phyloP scores from a whole-genome alignment of 2,888 invertebrate species.

The Autographa pulchrina region DNA sequence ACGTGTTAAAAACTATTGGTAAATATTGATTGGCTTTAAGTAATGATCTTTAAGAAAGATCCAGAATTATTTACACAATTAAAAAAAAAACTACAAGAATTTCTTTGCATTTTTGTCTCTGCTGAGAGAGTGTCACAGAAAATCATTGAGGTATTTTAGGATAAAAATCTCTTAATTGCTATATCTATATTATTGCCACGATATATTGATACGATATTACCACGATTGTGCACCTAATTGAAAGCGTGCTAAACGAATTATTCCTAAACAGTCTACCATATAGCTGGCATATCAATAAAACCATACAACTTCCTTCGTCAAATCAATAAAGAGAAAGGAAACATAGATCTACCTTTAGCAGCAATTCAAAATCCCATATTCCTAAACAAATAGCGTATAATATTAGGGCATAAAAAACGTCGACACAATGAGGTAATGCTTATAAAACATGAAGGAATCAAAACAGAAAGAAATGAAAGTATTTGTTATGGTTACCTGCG shows the following conservation, averaged over 20 bases:
- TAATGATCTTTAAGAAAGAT: no score
- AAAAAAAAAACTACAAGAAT: no score
- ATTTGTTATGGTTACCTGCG: constrained; percentile 72
- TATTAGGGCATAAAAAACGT: constrained; percentile 48
- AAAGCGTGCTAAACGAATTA: no score
- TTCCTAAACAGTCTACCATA: no score
- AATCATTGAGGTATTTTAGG: no score
- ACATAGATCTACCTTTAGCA: not conserved
- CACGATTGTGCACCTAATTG: no score
- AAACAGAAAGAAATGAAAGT: constrained; percentile 63
- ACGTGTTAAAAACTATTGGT: not conserved
- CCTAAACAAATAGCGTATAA: constrained; percentile 24
- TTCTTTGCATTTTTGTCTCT: no score
- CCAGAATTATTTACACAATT: no score
- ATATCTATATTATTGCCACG: no score
- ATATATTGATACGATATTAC: no score
- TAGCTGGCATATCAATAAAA: not conserved
- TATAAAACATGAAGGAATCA: constrained; percentile 65
- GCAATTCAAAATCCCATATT: not conserved
- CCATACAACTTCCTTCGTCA: not conserved
- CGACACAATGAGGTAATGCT: constrained; percentile 71
- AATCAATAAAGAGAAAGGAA: not conserved
- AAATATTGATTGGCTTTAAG: not conserved
- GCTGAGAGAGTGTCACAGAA: no score
- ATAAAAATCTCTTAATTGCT: no score